phyloP scores from a whole-genome alignment of 2,888 invertebrate genomes.

The Leptodirus hochenwartii region DNA sequence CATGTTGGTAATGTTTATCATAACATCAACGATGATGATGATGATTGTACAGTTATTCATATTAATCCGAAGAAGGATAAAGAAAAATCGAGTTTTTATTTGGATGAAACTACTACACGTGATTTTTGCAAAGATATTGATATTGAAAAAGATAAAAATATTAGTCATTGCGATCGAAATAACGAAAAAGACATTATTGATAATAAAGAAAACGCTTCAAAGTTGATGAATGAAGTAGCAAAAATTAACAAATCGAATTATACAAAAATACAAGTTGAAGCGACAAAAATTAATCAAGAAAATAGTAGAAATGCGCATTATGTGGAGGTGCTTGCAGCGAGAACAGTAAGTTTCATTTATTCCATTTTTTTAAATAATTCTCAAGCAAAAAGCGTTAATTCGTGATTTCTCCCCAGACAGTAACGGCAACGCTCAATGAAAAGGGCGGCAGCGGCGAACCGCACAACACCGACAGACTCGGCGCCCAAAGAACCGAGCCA shows the following conservation, averaged over 20 bases:
- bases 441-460: constrained; percentile 15
- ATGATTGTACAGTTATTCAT: constrained; percentile 14
- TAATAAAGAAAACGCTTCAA: background rate
- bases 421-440: too few relatives aligned
- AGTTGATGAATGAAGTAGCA: too few relatives aligned
- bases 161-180: constrained; percentile 5
- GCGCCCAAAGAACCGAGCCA: constrained; percentile 5
- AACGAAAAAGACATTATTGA: background rate
- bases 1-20: too few relatives aligned
- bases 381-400: too few relatives aligned
- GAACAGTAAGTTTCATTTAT: too few relatives aligned
- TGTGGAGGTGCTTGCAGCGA: too few relatives aligned
- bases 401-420: too few relatives aligned
- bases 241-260: too few relatives aligned
- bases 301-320: too few relatives aligned
- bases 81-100: background rate
- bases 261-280: too few relatives aligned
- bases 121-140: background rate
- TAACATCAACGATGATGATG: constrained; percentile 15
- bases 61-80: constrained; percentile 6
- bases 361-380: too few relatives aligned
- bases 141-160: constrained; percentile 1
- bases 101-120: background rate
- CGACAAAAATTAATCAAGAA: too few relatives aligned
- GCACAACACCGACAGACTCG: constrained; percentile 3